These are phyloP conservation scores for Apostichopus leukothele DNA, from an alignment of 53 echinoderm and acorn worm species.

Conservation along the genomic window DNA sequence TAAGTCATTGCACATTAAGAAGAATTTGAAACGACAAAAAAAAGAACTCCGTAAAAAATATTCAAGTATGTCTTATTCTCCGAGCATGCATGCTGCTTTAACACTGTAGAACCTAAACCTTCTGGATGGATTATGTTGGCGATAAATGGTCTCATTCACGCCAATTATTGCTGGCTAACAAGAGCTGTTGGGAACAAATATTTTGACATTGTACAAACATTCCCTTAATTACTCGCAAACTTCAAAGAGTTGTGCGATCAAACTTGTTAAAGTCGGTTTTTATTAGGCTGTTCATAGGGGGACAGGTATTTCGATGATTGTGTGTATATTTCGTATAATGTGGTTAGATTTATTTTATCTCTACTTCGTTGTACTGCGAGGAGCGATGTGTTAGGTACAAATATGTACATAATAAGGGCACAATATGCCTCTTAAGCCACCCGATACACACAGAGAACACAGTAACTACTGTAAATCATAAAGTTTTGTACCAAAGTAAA, in stretches of 20 bases:
- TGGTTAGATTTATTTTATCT: no score
- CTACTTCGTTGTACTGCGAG: no score
- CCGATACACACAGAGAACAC: no score
- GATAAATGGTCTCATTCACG: not conserved
- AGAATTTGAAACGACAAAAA: no score
- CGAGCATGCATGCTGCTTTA: not conserved
- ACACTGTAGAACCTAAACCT: not conserved
- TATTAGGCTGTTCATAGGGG: not conserved
- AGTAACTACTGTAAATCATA: no score
- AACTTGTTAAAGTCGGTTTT: not conserved
- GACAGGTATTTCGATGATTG: not conserved
- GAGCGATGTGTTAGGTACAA: no score
- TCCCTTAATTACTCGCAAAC: slow-evolving; percentile 26
- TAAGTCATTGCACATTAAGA: no score
- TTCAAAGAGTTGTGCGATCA: not conserved
- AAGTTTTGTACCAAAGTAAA: no score
- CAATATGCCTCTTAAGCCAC: no score
- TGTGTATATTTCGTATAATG: no score
- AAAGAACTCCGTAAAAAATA: no score
- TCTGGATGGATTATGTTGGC: not conserved
- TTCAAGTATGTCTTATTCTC: not conserved
- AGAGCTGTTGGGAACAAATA: slow-evolving; percentile 10
- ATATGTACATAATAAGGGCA: no score
- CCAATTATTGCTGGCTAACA: not conserved
- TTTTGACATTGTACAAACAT: slow-evolving; percentile 27